Conservation (phyloP, 1,140 invertebrate genomes). For the Aphelenchoides fujianensis region DNA sequence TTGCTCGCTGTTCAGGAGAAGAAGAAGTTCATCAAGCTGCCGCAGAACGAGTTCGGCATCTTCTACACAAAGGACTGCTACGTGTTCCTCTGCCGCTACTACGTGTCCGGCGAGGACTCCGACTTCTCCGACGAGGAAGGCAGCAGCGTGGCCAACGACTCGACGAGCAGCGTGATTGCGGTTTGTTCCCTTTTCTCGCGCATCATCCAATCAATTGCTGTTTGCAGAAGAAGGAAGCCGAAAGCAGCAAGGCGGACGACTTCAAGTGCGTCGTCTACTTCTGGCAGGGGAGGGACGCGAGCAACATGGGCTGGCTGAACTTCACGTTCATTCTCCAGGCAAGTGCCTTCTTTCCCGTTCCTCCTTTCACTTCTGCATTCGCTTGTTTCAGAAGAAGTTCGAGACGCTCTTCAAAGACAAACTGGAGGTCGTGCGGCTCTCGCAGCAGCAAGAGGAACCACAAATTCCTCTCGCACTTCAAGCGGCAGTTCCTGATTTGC, state of each 20-base stretch:
- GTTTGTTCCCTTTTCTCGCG: not conserved
- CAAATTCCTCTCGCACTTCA: slow-evolving; percentile 97
- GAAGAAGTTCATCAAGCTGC: slow-evolving; percentile 89
- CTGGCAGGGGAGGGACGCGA: slow-evolving; percentile 94
- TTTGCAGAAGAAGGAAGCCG: slow-evolving; percentile 83
- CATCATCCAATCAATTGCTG: no score
- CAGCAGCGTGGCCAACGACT: slow-evolving; percentile 4
- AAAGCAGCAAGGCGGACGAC: slow-evolving; percentile 75
- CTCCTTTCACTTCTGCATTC: slow-evolving; percentile 62
- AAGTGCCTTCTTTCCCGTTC: slow-evolving; percentile 28
- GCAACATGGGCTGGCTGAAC: slow-evolving; percentile 98
- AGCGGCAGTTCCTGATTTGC: slow-evolving; percentile 87
- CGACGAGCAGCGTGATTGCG: slow-evolving; percentile 5
- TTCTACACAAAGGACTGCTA: slow-evolving; percentile 96
- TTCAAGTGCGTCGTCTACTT: slow-evolving; percentile 97
- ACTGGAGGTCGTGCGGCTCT: slow-evolving; percentile 81
- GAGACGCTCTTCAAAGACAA: slow-evolving; percentile 89
- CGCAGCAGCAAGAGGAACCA: slow-evolving; percentile 90
- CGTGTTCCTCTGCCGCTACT: slow-evolving; percentile 93
- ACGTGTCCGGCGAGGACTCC: slow-evolving; percentile 71
- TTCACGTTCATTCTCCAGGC: slow-evolving; percentile 82
- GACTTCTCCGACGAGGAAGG: slow-evolving; percentile 43
- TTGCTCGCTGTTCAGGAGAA: slow-evolving; percentile 66
- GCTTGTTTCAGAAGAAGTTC: slow-evolving; percentile 94
- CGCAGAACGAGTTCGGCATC: slow-evolving; percentile 85